phyloP scores from a whole-genome alignment of 2,797 vertebrate species.

The Scyliorhinus canicula region DNA sequence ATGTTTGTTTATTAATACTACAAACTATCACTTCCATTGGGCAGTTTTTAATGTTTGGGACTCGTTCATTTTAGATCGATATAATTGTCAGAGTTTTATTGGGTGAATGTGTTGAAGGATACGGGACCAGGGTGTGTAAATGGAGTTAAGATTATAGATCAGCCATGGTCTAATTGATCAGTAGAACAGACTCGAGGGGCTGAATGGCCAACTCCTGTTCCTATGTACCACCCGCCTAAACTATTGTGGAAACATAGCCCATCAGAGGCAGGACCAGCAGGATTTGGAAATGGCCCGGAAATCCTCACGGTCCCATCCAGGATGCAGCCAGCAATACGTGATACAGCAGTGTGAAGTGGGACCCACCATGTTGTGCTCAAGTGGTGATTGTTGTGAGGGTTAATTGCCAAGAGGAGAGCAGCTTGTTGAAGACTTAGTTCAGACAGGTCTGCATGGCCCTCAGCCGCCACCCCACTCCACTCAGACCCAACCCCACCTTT shows the following conservation, averaged over 20 bases:
- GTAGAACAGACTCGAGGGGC: neutral
- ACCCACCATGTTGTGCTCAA: neutral
- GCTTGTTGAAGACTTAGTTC: neutral
- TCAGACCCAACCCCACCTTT: neutral
- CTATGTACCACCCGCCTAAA: neutral
- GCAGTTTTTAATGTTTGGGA: neutral
- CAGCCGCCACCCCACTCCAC: neutral
- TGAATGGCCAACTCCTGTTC: neutral
- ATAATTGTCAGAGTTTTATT: neutral
- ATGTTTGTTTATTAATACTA: neutral
- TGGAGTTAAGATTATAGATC: neutral
- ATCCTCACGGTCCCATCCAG: neutral
- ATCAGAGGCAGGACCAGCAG: neutral
- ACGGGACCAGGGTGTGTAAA: neutral
- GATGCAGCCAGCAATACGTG: too few relatives aligned
- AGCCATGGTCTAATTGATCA: neutral
- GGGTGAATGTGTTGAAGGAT: neutral
- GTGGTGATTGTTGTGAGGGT: neutral
- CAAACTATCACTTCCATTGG: neutral
- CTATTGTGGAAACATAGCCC: neutral
- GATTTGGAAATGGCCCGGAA: neutral
- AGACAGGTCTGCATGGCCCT: neutral
- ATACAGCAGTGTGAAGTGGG: neutral
- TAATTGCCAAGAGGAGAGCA: neutral
- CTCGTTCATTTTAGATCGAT: neutral